Evolutionary conservation across 2,888 invertebrate species (phyloP).

Genomic region (Tribolium freemani): DNA sequence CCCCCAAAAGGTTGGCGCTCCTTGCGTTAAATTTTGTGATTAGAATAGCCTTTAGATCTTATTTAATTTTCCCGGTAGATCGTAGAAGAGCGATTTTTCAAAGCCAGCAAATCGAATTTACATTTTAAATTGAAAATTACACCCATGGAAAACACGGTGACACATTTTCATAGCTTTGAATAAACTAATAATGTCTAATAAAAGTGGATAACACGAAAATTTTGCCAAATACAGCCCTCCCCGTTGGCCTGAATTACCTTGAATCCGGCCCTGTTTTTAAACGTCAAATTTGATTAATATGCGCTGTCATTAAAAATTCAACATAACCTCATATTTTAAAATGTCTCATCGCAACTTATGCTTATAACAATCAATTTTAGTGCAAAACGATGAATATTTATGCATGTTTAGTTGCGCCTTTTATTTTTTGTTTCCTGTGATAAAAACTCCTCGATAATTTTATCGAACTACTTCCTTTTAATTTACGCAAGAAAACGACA

Average conservation of each 20-base stretch:
- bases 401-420: neutral
- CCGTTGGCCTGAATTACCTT: neutral
- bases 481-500: neutral
- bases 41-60: too few species aligned
- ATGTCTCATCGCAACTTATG: neutral
- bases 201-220: too few species aligned
- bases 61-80: too few species aligned
- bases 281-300: neutral
- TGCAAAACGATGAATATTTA: constrained; percentile 8
- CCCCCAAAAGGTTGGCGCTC: too few species aligned
- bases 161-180: too few species aligned
- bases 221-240: neutral
- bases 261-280: neutral
- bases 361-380: constrained; percentile 11
- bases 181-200: too few species aligned
- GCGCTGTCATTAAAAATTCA: constrained; percentile 16
- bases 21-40: too few species aligned
- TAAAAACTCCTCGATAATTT: neutral
- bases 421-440: neutral
- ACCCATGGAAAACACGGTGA: too few species aligned
- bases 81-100: too few species aligned
- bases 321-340: constrained; percentile 24
- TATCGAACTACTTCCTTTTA: neutral
- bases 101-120: too few species aligned
- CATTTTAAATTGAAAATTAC: too few species aligned